Base-by-base conservation (phyloP, 2,113 vertebrate genomes). In the Electrona antarctica region DNA sequence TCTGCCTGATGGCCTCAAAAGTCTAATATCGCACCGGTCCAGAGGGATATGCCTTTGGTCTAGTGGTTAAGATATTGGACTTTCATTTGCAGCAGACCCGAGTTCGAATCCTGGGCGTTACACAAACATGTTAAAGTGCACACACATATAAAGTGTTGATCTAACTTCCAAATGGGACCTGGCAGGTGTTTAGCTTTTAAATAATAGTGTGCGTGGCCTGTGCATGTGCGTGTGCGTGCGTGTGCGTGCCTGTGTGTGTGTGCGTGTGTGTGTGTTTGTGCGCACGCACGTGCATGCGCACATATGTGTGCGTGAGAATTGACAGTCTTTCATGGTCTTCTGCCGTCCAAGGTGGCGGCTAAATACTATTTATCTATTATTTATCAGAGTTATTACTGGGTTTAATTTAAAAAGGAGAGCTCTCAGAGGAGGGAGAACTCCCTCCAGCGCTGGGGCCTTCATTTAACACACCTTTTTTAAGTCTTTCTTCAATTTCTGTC, bases 281-380 rank as follows among this genome's bases (percentile, higher is more conserved):
- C 70, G 65, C 77, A 73, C 21, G 2, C 21, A 21, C 21, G 2
- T 21, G 21, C 21, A 21, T 21, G 21, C 21, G 2, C 21, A 21
- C 21, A 1, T 21, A 21, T 21, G 21, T 21, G 21, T 21, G 21
- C 2, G 21, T 1, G 41, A 80, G 84, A 79, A 76, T 84, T 83
- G 89, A 91, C 90, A 90, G 73, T 89, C 80, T 87, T 90, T 88
- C 86, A 86, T 88, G 82, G 86, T 86, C 78, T 82, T 79, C 78
- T 85, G 75, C 81, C 87, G 83, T 88, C 92, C 83, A 92, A 93
- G 88, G 92, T 92, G 89, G 89, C 84, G 89, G 89, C 90, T 92
- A 92, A 93, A 90, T 87, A 90, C 86, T 91, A 87, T 92, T 93
- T 93, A 90, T 90, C 85, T 90, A 86, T 91, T 90, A 92, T 92